Conservation (phyloP, 2,113 vertebrate species). For the Podocnemis expansa region DNA sequence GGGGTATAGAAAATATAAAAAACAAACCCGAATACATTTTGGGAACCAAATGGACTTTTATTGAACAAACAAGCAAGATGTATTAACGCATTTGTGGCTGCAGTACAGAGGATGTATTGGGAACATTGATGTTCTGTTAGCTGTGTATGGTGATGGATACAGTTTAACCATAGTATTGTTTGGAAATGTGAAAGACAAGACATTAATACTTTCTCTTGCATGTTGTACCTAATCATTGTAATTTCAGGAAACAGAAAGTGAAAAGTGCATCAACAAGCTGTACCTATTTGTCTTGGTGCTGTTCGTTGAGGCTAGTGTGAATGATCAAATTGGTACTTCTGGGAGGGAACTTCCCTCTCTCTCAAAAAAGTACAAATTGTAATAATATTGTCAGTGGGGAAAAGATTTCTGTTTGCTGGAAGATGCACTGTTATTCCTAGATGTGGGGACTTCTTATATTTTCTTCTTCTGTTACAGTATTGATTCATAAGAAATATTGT, state of each 20-base stretch:
- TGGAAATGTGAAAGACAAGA: constrained; percentile 81
- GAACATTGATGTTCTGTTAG: constrained; percentile 73
- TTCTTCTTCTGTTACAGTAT: constrained; percentile 96
- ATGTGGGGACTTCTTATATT: constrained; percentile 87
- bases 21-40: constrained; percentile 67
- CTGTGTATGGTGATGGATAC: constrained; percentile 81
- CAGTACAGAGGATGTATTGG: constrained; percentile 66
- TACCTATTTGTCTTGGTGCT: constrained; percentile 40
- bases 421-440: constrained; percentile 88
- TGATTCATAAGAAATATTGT: constrained; percentile 92
- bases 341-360: constrained; percentile 42
- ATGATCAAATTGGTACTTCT: constrained; percentile 74
- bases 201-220: constrained; percentile 81
- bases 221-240: constrained; percentile 84
- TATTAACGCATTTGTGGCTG: constrained; percentile 71
- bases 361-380: constrained; percentile 85
- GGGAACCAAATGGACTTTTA: constrained; percentile 85
- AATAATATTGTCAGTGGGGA: constrained; percentile 53
- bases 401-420: constrained; percentile 99
- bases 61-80: constrained; percentile 77
- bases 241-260: constrained; percentile 98
- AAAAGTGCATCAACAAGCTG: constrained; percentile 82
- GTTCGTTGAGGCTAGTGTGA: constrained; percentile 82
- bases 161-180: constrained; percentile 87
- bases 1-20: constrained; percentile 78